Evolutionary conservation across 2,113 vertebrate species (phyloP).

Genomic region (Leiothrix lutea): DNA sequence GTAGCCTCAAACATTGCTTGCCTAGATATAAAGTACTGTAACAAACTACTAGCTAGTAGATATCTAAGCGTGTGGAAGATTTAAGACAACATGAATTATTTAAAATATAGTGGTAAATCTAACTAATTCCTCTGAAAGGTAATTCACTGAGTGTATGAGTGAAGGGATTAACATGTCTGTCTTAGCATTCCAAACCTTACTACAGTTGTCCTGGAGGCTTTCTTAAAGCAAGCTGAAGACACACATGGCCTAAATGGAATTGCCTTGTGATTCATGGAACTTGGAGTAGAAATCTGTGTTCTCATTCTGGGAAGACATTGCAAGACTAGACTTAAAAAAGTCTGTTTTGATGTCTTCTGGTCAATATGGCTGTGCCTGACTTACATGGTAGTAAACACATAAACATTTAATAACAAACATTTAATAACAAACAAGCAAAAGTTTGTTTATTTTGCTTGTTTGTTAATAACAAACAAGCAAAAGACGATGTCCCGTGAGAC

Average conservation of each 20-base stretch:
- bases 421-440: neutral
- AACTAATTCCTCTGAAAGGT: neutral
- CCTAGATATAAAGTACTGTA: neutral
- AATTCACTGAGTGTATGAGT: neutral
- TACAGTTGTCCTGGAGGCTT: neutral
- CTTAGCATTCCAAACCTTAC: neutral
- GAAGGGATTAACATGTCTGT: neutral
- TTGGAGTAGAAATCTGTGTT: neutral
- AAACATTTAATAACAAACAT: neutral
- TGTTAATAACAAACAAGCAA: neutral
- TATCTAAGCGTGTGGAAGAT: neutral
- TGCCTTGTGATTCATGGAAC: neutral
- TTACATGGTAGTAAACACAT: neutral
- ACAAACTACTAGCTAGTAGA: neutral
- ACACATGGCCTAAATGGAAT: neutral
- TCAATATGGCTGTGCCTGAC: neutral
- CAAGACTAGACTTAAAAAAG: neutral
- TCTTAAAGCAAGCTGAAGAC: neutral
- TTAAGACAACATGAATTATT: neutral
- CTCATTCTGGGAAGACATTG: neutral
- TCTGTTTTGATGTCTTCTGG: neutral
- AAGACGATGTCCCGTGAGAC: accelerated
- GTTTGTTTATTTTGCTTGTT: neutral
- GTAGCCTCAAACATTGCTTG: neutral
- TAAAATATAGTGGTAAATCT: neutral